Evolutionary conservation across 1,140 invertebrate genomes (phyloP), one percentile per base, ranked within the genome.

Genomic region (Diploscapter pachys): DNA sequence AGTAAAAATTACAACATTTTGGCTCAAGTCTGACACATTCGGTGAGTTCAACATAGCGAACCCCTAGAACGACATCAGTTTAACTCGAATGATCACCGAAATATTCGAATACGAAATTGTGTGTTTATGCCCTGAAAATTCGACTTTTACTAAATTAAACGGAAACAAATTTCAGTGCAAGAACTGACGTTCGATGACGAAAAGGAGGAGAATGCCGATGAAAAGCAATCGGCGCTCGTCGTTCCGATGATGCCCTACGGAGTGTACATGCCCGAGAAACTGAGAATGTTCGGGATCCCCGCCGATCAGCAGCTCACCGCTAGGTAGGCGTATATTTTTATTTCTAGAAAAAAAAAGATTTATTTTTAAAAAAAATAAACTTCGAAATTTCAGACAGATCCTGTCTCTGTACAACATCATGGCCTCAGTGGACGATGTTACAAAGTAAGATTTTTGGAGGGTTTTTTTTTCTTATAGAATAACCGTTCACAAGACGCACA

Each of bases 261-360:
- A 67, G 84, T 85, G 0, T 85, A 83, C 67, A 82, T 80, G 73
- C 82, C 82, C 9, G 83, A 85, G 57, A 85, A 85, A 64, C 67
- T 85, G 4, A 55, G 76, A 63, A 85, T 85, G 84, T 85, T 85
- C 64, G 81, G 81, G 11, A 85, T 85, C 55, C 83, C 83, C 2
- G 83, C 79, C 64, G 83, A 85, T 72, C 83, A 85, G 56, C 79
- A 83, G 49, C 61, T 85, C 54, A 85, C 83, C 56, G 84, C 83
- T 54, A 31, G 31, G 31, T 31, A 76, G 83, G 6, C 0, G 31
- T 31, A 1, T 31, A 31, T 31, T 31, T 31, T 31, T 0, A 31
- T 31, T 31, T 31, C 1, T 31, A 31, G 31, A 31, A 31, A 31
- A 31, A n/a, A 31, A 31, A 31, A 31, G 31, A 31, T 31, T 31